Percentiles rank a stretch among this genome's conserved stretches.
phyloP scores from a whole-genome alignment of 2,888 invertebrate species.

The Lepidochrysops patricia region DNA sequence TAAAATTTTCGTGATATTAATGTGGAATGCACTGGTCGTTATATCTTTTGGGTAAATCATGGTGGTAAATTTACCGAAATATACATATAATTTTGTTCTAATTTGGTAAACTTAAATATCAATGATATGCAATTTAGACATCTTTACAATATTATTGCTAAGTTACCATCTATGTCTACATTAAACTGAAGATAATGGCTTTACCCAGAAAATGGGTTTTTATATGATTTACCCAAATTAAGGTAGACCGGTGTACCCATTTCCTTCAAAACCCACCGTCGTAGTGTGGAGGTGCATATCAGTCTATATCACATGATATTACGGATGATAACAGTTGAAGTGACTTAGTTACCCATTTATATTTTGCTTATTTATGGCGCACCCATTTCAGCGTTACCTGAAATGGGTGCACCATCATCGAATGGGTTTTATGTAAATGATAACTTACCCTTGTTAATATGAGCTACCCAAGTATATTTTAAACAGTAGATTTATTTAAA shows the following conservation, averaged over 20 bases:
- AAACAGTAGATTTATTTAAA: neutral
- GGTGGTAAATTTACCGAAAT: too few species aligned
- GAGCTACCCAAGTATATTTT: neutral
- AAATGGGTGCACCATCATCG: too few species aligned
- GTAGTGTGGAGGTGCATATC: slow-evolving; percentile 44
- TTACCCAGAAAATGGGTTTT: slow-evolving; percentile 23
- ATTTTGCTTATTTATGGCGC: too few species aligned
- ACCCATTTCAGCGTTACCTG: too few species aligned
- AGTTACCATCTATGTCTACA: neutral
- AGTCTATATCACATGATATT: slow-evolving; percentile 43
- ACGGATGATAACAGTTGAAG: slow-evolving; percentile 16
- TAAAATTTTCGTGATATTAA: neutral
- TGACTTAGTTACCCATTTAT: neutral
- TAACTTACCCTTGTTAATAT: neutral
- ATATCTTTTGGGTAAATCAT: neutral
- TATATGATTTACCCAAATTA: slow-evolving; percentile 49
- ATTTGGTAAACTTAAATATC: too few species aligned
- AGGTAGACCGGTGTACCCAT: slow-evolving; percentile 18
- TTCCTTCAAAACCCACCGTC: slow-evolving; percentile 22
- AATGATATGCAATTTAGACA: too few species aligned
- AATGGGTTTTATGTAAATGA: too few species aligned
- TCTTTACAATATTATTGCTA: neutral
- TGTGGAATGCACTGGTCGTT: neutral
- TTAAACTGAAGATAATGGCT: neutral
- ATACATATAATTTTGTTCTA: too few species aligned